Evolutionary conservation across 2,797 vertebrate genomes (phyloP), one percentile per base, ranked within the genome.

Genomic region (Onychomys arenicola): DNA sequence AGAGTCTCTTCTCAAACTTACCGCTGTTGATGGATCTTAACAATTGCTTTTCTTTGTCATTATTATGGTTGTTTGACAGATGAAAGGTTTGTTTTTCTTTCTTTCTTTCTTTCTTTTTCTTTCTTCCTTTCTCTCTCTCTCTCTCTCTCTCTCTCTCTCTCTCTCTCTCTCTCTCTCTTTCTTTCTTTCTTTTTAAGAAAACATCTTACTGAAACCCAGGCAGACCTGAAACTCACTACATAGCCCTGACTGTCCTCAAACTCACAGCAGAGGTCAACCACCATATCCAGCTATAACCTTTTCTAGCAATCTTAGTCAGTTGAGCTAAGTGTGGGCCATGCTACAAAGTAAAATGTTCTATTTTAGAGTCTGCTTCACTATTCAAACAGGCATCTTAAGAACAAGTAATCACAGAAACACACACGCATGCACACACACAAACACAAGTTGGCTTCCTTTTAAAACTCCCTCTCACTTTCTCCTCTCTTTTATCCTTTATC

Each of bases 301-400:
- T 97, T 95, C 52, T 81, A 90, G 92, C 59, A 77, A 77, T 55
- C 34, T 34, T 81, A 40, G 87, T 96, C 73, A 89, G 2, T 49
- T 43, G 16, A 89, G 59, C 40, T 90, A 85, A 93, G 52, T 49
- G 75, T 91, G 32, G 12, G 32, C 61, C 52, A 78, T 7, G 19
- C 52, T 61, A 86, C 40, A 57, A 77, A 5, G 46, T 82, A 90
- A 86, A 81, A 77, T 55, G 29, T 73, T 88, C 69, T 83, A 40
- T 69, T 88, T 83, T 55, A 91, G 86, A 89, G 16, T n/a, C 57
- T 2, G 0, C 32, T 85, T 84, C 82, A 94, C 40, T 87, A 57
- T 84, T 67, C 9, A 82, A 91, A 19, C 43, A 93, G 23, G 61
- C 63, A 71, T 37, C 57, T 37, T 83, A 94, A 89, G 61, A 78